Evolutionary conservation across 30 jellyfish, hydroid and myxozoan species (phyloP).

Genomic region (Turritopsis dohrnii): DNA sequence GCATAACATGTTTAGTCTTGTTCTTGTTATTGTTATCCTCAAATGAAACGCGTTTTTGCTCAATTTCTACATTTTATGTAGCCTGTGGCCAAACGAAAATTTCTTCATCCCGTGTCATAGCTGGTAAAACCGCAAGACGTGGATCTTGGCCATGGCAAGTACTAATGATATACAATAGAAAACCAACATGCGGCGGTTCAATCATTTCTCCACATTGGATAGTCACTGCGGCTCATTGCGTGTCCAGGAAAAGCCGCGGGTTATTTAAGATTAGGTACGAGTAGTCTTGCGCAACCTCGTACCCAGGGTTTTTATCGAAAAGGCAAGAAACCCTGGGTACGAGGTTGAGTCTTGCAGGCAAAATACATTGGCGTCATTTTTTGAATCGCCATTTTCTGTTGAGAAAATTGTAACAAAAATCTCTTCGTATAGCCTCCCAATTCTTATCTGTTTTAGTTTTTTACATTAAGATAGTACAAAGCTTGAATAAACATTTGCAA

Average conservation of each 20-base stretch:
- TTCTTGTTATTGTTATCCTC: background rate
- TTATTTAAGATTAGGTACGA: constrained; percentile 35
- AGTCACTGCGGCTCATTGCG: constrained; percentile 67
- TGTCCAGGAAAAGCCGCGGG: constrained; percentile 26
- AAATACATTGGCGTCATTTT: too few species aligned
- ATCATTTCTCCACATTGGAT: constrained; percentile 41
- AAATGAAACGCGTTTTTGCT: background rate
- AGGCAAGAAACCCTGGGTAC: too few species aligned
- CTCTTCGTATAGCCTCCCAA: too few species aligned
- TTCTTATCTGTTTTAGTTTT: too few species aligned
- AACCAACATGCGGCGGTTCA: constrained; percentile 56
- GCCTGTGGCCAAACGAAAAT: constrained; percentile 47
- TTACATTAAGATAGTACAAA: too few species aligned
- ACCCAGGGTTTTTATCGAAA: too few species aligned
- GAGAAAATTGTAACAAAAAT: too few species aligned
- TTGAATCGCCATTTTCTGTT: too few species aligned
- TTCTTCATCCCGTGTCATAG: constrained; percentile 48
- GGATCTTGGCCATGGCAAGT: constrained; percentile 80
- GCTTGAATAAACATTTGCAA: too few species aligned
- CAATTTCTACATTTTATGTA: background rate
- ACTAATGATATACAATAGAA: constrained; percentile 32
- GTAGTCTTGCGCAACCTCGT: too few species aligned
- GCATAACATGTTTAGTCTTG: too few species aligned
- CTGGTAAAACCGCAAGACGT: constrained; percentile 42
- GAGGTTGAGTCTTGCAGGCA: too few species aligned